These are phyloP conservation scores for Sylvia atricapilla DNA, from an alignment of 2,113 vertebrate genomes.

Conservation along the genomic window DNA sequence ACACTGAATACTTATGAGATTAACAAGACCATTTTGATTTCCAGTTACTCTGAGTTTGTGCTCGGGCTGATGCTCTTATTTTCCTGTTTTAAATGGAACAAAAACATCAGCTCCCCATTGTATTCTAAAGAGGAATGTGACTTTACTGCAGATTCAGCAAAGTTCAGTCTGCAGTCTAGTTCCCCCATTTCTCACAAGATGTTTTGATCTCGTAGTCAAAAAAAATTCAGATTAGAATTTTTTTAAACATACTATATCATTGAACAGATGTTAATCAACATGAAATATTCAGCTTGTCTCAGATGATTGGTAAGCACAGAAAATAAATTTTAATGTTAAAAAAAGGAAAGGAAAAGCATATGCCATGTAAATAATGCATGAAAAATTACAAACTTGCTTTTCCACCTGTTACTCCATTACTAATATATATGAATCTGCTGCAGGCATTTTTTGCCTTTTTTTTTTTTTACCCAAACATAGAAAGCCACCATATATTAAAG, in stretches of 20 bases:
- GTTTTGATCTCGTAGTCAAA: not conserved
- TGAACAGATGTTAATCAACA: not conserved
- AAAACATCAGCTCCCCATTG: not conserved
- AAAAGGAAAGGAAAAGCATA: conserved; percentile 15
- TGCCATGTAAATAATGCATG: conserved; percentile 35
- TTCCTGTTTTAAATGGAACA: not conserved
- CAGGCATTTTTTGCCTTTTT: not conserved
- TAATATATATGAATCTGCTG: not conserved
- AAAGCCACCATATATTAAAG: not conserved
- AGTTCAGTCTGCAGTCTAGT: not conserved
- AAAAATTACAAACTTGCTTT: not conserved
- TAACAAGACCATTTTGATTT: not conserved
- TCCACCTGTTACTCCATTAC: not conserved
- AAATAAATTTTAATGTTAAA: not conserved
- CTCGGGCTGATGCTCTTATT: not conserved
- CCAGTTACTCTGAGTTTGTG: not conserved
- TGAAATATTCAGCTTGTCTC: conserved; percentile 40
- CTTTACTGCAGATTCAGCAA: not conserved
- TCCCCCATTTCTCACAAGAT: not conserved
- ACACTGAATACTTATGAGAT: not conserved
- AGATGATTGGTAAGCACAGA: not conserved
- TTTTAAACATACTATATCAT: not conserved
- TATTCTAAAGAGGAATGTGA: not conserved
- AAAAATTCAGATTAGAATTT: not conserved
- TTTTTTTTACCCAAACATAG: not conserved